phyloP scores from a whole-genome alignment of 1,140 invertebrate species.

The Lasioglossum baleicum region DNA sequence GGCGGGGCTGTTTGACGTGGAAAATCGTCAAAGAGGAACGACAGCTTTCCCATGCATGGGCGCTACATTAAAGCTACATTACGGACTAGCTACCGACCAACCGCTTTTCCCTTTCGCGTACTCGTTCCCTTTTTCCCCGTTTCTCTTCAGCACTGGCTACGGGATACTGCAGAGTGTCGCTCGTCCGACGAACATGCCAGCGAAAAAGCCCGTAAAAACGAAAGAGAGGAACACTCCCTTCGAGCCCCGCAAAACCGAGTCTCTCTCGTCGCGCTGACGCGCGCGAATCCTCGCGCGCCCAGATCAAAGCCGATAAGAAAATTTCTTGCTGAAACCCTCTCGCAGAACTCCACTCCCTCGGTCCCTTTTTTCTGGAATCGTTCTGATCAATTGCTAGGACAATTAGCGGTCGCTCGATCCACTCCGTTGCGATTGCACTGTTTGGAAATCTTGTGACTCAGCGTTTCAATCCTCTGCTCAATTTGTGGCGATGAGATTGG shows the following conservation, averaged over 20 bases:
- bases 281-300: background rate
- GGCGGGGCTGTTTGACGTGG: slow-evolving; percentile 66
- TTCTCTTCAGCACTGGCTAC: background rate
- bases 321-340: background rate
- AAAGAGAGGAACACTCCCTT: slow-evolving; percentile 14
- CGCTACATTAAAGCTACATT: slow-evolving; percentile 71
- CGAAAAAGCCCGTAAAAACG: slow-evolving; percentile 2
- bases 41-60: slow-evolving; percentile 34
- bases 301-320: background rate
- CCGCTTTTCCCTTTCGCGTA: slow-evolving; percentile 15
- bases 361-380: too few species aligned
- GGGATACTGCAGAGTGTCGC: slow-evolving; percentile 18
- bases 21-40: slow-evolving; percentile 70
- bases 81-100: slow-evolving; percentile 49
- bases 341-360: background rate
- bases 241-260: background rate
- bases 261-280: background rate
- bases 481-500: too few species aligned
- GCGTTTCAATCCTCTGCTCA: too few species aligned
- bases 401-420: too few species aligned
- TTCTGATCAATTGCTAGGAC: too few species aligned
- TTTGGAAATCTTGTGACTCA: too few species aligned
- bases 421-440: too few species aligned
- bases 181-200: background rate
- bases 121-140: background rate